Evolutionary conservation across 2,797 vertebrate species (phyloP).

Genomic region (Chaetodon trifasciatus): DNA sequence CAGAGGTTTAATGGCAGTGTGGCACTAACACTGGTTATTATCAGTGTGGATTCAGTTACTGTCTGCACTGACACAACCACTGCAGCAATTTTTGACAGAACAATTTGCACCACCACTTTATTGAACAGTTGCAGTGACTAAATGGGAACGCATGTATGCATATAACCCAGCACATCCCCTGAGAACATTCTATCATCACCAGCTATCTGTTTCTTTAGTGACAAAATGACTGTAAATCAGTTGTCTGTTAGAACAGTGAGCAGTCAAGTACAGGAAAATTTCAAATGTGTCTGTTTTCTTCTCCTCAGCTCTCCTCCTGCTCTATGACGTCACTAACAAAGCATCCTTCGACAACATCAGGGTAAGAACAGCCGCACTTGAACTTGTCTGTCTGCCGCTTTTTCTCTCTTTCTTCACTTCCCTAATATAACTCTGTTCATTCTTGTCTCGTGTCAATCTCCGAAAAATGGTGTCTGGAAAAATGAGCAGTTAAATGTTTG

Average conservation of each 20-base stretch:
- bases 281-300: neutral
- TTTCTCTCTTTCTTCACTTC: neutral
- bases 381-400: neutral
- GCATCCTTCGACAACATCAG: constrained; percentile 95
- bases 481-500: neutral
- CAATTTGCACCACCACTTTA: neutral
- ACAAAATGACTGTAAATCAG: neutral
- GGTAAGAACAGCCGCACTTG: constrained; percentile 72
- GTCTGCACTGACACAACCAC: neutral
- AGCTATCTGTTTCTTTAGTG: neutral
- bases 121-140: neutral
- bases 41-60: neutral
- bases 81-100: neutral
- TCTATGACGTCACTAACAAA: constrained; percentile 95
- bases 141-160: neutral
- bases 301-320: constrained; percentile 91
- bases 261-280: neutral
- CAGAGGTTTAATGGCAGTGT: neutral
- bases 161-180: neutral
- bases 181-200: neutral
- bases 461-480: neutral
- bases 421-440: neutral
- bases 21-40: neutral
- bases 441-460: neutral
- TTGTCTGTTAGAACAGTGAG: neutral